Conservation (phyloP, 2,888 invertebrate genomes). For the Halictus quadricinctus region DNA sequence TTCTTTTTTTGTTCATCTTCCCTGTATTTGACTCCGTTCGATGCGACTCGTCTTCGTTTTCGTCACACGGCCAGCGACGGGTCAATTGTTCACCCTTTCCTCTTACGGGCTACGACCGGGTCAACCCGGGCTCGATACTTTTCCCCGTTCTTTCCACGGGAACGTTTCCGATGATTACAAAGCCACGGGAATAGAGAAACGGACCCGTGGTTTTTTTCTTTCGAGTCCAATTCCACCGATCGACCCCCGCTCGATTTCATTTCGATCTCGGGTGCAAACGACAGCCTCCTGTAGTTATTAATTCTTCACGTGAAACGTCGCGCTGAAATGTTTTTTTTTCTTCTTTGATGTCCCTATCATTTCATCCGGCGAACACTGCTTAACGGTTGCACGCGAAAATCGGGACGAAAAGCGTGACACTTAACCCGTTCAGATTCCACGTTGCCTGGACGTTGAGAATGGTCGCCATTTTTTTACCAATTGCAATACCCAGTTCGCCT, state of each 20-base stretch:
- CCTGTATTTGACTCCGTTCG: constrained; percentile 4
- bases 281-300: constrained; percentile 4
- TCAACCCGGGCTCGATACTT: constrained; percentile 2
- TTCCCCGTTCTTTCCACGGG: constrained; percentile 13
- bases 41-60: constrained; percentile 16
- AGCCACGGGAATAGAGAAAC: constrained; percentile 25
- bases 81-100: constrained; percentile 9
- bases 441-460: too few relatives aligned
- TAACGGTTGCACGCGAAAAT: too few relatives aligned
- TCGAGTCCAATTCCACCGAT: constrained; percentile 11
- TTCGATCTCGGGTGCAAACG: constrained; percentile 9
- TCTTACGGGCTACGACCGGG: not conserved
- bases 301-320: not conserved
- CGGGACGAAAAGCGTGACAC: too few relatives aligned
- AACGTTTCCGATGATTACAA: constrained; percentile 31
- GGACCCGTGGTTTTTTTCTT: constrained; percentile 11
- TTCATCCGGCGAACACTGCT: too few relatives aligned
- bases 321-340: not conserved
- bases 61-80: constrained; percentile 1
- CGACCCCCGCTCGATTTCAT: constrained; percentile 12
- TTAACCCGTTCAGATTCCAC: too few relatives aligned
- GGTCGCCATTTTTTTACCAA: too few relatives aligned
- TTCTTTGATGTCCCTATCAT: not conserved
- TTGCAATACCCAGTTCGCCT: too few relatives aligned
- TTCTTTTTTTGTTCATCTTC: not conserved